A percentile compares a stretch with the other conserved stretches of the same genome.
Evolutionary conservation across 2,888 invertebrate species (phyloP).

Genomic region (Pterostichus madidus): DNA sequence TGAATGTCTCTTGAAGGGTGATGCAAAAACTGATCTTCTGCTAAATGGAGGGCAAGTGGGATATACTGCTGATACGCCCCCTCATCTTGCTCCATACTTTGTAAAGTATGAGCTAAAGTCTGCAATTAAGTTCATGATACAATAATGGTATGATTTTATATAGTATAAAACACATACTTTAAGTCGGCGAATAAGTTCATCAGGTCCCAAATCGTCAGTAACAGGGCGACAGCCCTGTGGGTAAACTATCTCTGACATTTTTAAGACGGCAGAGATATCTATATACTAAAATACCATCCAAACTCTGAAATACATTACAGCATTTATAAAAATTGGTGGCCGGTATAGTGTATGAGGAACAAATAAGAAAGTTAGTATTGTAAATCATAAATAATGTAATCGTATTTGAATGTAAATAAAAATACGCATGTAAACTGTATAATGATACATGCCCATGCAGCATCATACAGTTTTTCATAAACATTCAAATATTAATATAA

Average conservation of each 20-base stretch:
- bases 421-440: not conserved
- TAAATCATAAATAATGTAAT: not conserved
- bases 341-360: not conserved
- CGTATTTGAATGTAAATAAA: slow-evolving; percentile 24
- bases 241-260: slow-evolving; percentile 93
- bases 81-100: slow-evolving; percentile 98
- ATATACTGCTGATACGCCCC: slow-evolving; percentile 95
- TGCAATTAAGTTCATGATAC: slow-evolving; percentile 72
- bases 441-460: not conserved
- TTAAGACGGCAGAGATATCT: slow-evolving; percentile 67
- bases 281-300: slow-evolving; percentile 65
- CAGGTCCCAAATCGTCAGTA: slow-evolving; percentile 95
- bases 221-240: slow-evolving; percentile 97
- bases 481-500: not conserved
- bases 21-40: slow-evolving; percentile 94
- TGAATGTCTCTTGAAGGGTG: slow-evolving; percentile 96
- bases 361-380: not conserved
- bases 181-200: slow-evolving; percentile 95
- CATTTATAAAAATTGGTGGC: not conserved
- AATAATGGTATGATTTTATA: slow-evolving; percentile 32
- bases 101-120: slow-evolving; percentile 95
- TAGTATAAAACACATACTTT: slow-evolving; percentile 82
- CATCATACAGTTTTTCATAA: not conserved
- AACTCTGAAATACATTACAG: slow-evolving; percentile 59
- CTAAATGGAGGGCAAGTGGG: slow-evolving; percentile 93